Base-by-base conservation (phyloP, 2,113 vertebrate species). In the Eretmochelys imbricata region DNA sequence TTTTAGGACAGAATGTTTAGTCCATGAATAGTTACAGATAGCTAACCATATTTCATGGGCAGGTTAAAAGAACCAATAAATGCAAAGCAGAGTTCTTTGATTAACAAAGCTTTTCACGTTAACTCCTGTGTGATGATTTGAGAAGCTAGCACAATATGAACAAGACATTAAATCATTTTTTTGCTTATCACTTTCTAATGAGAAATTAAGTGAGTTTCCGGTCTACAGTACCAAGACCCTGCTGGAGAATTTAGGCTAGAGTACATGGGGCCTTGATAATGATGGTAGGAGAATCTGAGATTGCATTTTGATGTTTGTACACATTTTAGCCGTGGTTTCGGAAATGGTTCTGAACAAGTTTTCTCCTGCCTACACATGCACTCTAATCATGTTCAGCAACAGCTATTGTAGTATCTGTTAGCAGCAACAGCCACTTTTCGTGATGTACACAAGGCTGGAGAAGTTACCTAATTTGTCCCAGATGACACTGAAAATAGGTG, bases 1-100 rank as follows among this genome's bases (percentile, higher is more conserved):
- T 93, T 3, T 57, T 94, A 91, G 80, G 78, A 85, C 79, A 72
- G 80, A 93, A 85, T 72, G 84, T 69, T 93, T 93, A 84, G 81
- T 53, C 92, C 79, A 0, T 87, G 89, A 92, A 65, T 89, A 94
- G 92, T 72, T 69, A 82, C 29, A 59, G 90, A 69, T 83, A 84
- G 96, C 90, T 86, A 95, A 94, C 46, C 35, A 10, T 54, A 93
- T 90, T 57, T 89, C 83, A 65, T 69, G 10, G 12, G 25, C 72
- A 16, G 35, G 35, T 16, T 14, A n/a, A 65, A 16, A n/a, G 89
- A 89, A 19, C 59, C 82, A 88, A 82, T 87, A 88, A 83, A 85
- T 53, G 83, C 46, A 53, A 75, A n/a, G 0, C 5, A 55, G 85
- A 13, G 0, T 50, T 78, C 90, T 95, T 57, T 80, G 87, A 86